These are phyloP conservation scores for Leucophenga varia DNA, from an alignment of 1,140 invertebrate genomes.

Conservation along the genomic window DNA sequence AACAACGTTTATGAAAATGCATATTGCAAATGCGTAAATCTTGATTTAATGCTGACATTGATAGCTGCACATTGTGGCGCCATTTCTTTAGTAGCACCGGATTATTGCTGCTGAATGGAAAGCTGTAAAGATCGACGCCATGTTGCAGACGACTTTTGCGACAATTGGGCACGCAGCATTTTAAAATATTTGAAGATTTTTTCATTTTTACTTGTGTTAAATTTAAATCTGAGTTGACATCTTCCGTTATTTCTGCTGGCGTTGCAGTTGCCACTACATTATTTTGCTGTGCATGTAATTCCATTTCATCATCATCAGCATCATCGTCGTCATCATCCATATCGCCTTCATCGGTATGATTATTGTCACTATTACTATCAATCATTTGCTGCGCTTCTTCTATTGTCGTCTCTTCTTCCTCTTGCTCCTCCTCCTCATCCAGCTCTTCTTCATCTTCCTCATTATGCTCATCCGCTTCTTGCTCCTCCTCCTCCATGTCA, in stretches of 20 bases:
- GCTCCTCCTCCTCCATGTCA: neutral
- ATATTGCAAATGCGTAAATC: conserved; percentile 28
- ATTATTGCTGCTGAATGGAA: conserved; percentile 36
- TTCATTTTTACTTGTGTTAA: conserved; percentile 30
- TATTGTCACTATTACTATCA: too few relatives aligned
- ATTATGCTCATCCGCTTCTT: too few relatives aligned
- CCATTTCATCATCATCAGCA: neutral
- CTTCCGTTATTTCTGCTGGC: too few relatives aligned
- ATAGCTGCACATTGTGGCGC: conserved; percentile 35
- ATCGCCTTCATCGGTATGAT: too few relatives aligned
- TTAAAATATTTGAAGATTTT: conserved; percentile 19
- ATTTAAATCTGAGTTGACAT: conserved; percentile 1
- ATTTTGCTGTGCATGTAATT: neutral
- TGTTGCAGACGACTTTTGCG: conserved; percentile 36
- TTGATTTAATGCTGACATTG: neutral
- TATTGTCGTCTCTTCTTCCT: neutral
- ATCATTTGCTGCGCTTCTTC: too few relatives aligned
- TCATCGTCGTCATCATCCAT: conserved; percentile 1
- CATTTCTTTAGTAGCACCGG: conserved; percentile 39
- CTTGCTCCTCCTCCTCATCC: conserved; percentile 11
- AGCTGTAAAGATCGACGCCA: conserved; percentile 35
- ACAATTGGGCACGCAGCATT: conserved; percentile 39
- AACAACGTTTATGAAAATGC: conserved; percentile 44
- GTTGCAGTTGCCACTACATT: conserved; percentile 2
- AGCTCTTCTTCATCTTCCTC: conserved; percentile 7